Base-by-base conservation (phyloP, 2,888 invertebrate genomes). In the Silvanus unidentatus region DNA sequence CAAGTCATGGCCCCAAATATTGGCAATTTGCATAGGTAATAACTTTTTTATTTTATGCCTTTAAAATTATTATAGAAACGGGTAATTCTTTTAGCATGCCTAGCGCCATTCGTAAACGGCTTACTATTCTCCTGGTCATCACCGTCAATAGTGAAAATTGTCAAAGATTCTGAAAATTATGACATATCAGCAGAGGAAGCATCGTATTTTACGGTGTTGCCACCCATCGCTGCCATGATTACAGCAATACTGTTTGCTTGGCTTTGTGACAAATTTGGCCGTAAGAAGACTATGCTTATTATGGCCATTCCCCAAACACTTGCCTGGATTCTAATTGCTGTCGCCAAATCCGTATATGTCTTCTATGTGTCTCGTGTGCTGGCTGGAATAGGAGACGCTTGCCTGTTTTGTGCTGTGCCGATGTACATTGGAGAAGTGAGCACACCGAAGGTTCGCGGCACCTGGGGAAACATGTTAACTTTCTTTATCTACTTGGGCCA, bases 131-230 rank as follows among this genome's bases (percentile, higher is more conserved):
- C 54, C n/a, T 69, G 68, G 69, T 55, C 68, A 27, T 66, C 68
- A 15, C 68, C 68, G 15, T 62, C 66, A 9, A 58, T 68, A 14
- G 63, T 64, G 22, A 59, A 58, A 47, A 54, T 69, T 2, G 53
- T 61, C 16, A 52, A 57, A 22, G 60, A 62, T 34, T 57, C 62
- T 40, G 53, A 53, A 8, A 55, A 57, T 5, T 55, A 58, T 30
- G 55, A 65, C 28, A 57, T 68, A 16, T 61, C 63, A 2, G 57
- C 62, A 44, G 64, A 65, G 12, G 53, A 67, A 53, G 65, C 64
- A 2, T 66, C 68, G 0, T 65, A 65, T 44, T 60, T 67, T 38
- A 62, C 60, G 1, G 59, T 66, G 3, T 57, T 68, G 39, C 62
- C 67, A 6, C 60, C 65, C 4, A 43, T 64, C 10, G 49, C 60